Evolutionary conservation across 2,888 invertebrate species (phyloP), one percentile per base, ranked within the genome.

Genomic region (Spilosoma lubricipeda): DNA sequence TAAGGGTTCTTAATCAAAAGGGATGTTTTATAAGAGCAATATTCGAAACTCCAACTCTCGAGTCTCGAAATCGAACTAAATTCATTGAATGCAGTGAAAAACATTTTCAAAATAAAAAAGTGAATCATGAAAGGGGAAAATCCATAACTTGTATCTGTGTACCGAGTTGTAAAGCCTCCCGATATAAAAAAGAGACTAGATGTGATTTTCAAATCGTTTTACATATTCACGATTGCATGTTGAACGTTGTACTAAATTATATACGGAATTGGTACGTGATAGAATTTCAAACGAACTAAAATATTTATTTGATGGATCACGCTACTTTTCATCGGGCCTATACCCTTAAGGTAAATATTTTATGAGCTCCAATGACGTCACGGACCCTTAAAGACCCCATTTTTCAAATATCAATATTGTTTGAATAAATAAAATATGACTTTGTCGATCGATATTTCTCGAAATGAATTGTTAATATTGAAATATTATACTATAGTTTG

Each of bases 251-350:
- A 70, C 56, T 36, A 77, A 71, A 82, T 80, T 71, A 73, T 67
- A 72, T 66, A 73, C 66, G 67, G 73, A 75, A 78, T 78, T 36
- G 52, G 39, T 77, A 77, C 75, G 71, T 71, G 74, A 56, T 73
- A 77, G 73, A 76, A 77, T 79, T 82, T 83, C 72, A 71, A 77
- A 75, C 64, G 52, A 74, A 75, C 77, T 83, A 67, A 74, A 84
- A 83, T 84, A 84, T 84, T 73, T 75, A 83, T 73, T 59, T 82
- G 78, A 82, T 77, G 79, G 79, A 78, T 84, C 79, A 76, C 70
- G 78, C 52, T 77, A 80, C 77, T 77, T 83, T 83, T 76, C 76
- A 76, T 74, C 74, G 67, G 20, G 39, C 74, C 72, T 76, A 78
- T 76, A 80, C 77, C 84, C 80, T 77, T 74, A 36, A 45, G 23